Evolutionary conservation across 2,888 invertebrate species (phyloP).

Genomic region (Folsomia manolachei): DNA sequence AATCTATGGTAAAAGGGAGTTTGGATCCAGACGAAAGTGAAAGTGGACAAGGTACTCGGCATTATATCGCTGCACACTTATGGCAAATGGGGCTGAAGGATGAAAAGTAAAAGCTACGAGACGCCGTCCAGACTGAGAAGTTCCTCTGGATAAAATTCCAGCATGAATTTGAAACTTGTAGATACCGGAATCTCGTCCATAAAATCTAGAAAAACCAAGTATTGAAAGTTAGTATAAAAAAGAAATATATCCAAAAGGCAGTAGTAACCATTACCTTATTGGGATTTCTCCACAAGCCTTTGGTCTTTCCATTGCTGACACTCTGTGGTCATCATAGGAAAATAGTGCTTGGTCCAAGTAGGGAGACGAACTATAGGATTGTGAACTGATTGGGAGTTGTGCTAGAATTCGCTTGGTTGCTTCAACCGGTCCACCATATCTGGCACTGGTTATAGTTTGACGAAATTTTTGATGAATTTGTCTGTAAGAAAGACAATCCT

Average conservation of each 20-base stretch:
- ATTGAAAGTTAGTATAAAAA: background rate
- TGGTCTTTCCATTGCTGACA: constrained; percentile 91
- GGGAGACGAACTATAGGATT: constrained; percentile 88
- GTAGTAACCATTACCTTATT: constrained; percentile 64
- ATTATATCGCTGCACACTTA: constrained; percentile 86
- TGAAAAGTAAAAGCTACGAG: constrained; percentile 94
- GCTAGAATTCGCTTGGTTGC: constrained; percentile 84
- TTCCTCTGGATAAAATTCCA: constrained; percentile 63
- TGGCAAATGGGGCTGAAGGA: constrained; percentile 92
- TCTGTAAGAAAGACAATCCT: constrained; percentile 53
- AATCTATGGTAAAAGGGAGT: constrained; percentile 31
- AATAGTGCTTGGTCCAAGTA: constrained; percentile 88
- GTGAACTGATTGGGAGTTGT: constrained; percentile 89
- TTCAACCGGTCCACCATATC: constrained; percentile 84
- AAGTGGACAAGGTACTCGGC: constrained; percentile 93
- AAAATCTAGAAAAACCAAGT: constrained; percentile 63
- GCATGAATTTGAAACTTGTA: constrained; percentile 75
- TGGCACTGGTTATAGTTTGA: constrained; percentile 83
- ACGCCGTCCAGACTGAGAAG: constrained; percentile 68
- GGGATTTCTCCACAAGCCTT: constrained; percentile 90
- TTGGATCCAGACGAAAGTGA: constrained; percentile 69
- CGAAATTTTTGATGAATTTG: constrained; percentile 71
- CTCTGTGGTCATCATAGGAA: constrained; percentile 93
- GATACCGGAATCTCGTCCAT: constrained; percentile 74
- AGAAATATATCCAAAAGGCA: too few relatives aligned